Conservation (phyloP, 30 jellyfish, hydroid and myxozoan species). For the Cassiopea andromeda region DNA sequence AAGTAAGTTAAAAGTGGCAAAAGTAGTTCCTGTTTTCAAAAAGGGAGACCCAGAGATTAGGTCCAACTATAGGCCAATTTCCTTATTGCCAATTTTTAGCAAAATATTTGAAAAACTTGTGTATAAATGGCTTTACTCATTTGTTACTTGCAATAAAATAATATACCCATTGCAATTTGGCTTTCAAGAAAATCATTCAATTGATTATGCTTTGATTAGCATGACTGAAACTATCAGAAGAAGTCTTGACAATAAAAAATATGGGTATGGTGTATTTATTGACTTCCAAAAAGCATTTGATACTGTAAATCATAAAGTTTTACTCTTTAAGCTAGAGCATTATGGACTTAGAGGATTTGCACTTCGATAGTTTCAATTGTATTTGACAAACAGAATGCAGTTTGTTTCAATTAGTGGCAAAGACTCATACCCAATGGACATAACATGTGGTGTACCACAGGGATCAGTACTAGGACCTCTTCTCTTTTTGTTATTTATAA, state of each 20-base stretch:
- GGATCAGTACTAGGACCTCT: constrained; percentile 12
- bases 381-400: neutral
- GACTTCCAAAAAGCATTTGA: neutral
- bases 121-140: too few species aligned
- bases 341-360: neutral
- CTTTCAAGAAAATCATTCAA: too few species aligned
- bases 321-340: neutral
- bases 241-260: neutral
- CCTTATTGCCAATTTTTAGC: too few species aligned
- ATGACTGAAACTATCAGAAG: neutral
- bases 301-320: neutral
- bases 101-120: too few species aligned
- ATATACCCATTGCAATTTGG: too few species aligned
- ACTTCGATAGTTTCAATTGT: neutral
- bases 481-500: neutral
- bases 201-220: too few species aligned
- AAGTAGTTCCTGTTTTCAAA: too few species aligned
- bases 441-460: neutral
- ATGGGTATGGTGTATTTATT: neutral
- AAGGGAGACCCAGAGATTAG: too few species aligned
- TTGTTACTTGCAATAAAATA: too few species aligned
- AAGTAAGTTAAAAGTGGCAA: too few species aligned
- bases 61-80: too few species aligned
- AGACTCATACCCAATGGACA: neutral
- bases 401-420: neutral